phyloP scores from a whole-genome alignment of 2,888 invertebrate genomes.

The Boloria selene region DNA sequence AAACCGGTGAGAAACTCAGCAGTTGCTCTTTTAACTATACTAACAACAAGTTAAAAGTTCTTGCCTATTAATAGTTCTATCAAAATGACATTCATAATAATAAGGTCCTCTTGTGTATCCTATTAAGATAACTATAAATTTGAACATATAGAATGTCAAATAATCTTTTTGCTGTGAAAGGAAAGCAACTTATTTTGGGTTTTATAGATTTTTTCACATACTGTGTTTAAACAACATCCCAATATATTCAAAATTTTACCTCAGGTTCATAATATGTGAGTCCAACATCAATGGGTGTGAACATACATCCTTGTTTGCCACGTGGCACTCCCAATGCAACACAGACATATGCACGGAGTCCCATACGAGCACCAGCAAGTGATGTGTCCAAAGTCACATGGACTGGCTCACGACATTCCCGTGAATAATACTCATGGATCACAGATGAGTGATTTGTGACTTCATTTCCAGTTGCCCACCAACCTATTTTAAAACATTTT shows the following conservation, averaged over 20 bases:
- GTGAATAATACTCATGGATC: constrained; percentile 98
- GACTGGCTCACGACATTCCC: constrained; percentile 96
- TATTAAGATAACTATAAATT: too few relatives aligned
- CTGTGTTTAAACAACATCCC: not conserved
- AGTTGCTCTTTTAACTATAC: too few relatives aligned
- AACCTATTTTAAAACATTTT: constrained; percentile 78
- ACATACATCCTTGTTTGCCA: constrained; percentile 97
- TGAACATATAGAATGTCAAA: too few relatives aligned
- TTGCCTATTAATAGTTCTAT: too few relatives aligned
- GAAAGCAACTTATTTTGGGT: too few relatives aligned
- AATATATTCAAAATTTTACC: constrained; percentile 58
- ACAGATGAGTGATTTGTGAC: constrained; percentile 98
- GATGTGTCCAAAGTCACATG: constrained; percentile 98
- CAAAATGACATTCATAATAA: too few relatives aligned
- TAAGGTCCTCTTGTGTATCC: too few relatives aligned
- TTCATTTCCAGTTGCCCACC: constrained; percentile 99
- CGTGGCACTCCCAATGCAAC: constrained; percentile 96
- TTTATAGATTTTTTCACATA: too few relatives aligned
- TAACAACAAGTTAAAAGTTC: too few relatives aligned
- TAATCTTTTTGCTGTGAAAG: too few relatives aligned
- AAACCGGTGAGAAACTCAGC: too few relatives aligned
- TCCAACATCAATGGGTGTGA: constrained; percentile 96
- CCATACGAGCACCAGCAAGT: constrained; percentile 93
- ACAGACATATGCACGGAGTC: constrained; percentile 96
- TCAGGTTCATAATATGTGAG: constrained; percentile 96